Conservation (phyloP, 2,888 invertebrate genomes). For the Ectobius pallidus region DNA sequence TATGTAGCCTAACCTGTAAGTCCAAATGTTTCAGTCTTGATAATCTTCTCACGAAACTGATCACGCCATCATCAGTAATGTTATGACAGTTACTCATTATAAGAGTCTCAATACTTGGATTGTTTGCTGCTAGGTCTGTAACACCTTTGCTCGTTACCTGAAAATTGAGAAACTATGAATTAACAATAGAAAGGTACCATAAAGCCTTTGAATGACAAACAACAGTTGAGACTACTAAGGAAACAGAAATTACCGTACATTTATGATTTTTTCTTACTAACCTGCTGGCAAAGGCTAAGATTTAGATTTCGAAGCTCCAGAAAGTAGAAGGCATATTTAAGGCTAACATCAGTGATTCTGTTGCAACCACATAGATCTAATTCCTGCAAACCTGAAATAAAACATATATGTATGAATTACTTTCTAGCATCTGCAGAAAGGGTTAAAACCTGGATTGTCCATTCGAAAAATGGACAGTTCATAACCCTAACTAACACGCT, state of each 20-base stretch:
- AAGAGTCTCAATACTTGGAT: constrained; percentile 72
- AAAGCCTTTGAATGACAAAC: background rate
- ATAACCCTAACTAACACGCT: too few species aligned
- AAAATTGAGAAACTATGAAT: background rate
- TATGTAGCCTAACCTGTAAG: constrained; percentile 38
- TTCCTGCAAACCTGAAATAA: constrained; percentile 55
- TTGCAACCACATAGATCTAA: constrained; percentile 72
- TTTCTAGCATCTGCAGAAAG: too few species aligned
- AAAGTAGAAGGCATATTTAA: constrained; percentile 71
- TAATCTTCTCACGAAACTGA: constrained; percentile 56
- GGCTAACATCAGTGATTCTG: constrained; percentile 72
- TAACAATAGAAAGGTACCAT: background rate
- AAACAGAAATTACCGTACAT: background rate
- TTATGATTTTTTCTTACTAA: constrained; percentile 38
- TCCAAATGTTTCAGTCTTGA: constrained; percentile 63
- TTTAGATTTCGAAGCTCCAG: constrained; percentile 66
- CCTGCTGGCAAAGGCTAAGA: constrained; percentile 70
- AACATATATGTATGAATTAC: constrained; percentile 12
- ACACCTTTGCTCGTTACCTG: constrained; percentile 70
- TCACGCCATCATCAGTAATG: constrained; percentile 68
- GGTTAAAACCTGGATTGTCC: too few species aligned
- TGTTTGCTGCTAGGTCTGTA: constrained; percentile 66
- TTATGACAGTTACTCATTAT: constrained; percentile 71
- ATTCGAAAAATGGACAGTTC: too few species aligned
- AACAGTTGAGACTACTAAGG: background rate